Conservation (phyloP, 2,113 vertebrate species). For the Rhinolophus ferrumequinum region DNA sequence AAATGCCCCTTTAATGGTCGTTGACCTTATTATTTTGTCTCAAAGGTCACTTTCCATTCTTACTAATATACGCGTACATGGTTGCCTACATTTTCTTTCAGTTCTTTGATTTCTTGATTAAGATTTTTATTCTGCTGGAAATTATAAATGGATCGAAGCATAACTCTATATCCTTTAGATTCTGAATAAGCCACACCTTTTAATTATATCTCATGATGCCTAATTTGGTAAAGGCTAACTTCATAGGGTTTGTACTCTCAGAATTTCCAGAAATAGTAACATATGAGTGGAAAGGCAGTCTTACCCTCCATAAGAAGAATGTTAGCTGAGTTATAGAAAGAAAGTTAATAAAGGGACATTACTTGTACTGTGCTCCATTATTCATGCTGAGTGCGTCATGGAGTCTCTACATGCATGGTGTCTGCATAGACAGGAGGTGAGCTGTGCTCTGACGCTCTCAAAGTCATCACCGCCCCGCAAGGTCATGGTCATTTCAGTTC, state of each 20-base stretch:
- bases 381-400: not conserved
- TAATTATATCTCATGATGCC: not conserved
- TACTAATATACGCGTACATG: not conserved
- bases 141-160: not conserved
- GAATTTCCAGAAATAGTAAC: not conserved
- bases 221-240: not conserved
- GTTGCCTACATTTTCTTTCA: not conserved
- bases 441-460: too few relatives aligned
- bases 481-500: not conserved
- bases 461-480: not conserved
- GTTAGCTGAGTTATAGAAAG: not conserved
- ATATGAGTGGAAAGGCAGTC: not conserved
- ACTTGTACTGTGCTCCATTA: not conserved
- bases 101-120: not conserved
- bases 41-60: not conserved
- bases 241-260: not conserved
- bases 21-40: not conserved
- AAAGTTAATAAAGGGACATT: not conserved
- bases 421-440: not conserved
- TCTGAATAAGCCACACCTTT: not conserved
- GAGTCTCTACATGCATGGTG: not conserved
- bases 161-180: not conserved
- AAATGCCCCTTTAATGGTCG: not conserved
- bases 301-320: not conserved
- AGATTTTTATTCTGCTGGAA: not conserved